Conservation (phyloP, 2,888 invertebrate genomes). For the Omphaloscelis lunosa region DNA sequence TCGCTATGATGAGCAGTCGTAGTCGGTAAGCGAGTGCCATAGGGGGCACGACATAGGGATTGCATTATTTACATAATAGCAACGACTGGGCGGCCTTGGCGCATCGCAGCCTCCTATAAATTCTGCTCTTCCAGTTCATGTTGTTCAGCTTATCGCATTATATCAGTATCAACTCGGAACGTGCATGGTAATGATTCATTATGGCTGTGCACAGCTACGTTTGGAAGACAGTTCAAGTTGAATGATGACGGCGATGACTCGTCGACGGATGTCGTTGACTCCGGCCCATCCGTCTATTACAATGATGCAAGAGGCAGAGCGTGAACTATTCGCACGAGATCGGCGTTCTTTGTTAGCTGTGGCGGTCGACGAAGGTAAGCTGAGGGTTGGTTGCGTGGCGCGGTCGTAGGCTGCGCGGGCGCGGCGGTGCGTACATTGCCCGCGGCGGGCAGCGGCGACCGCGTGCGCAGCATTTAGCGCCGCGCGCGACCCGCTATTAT, state of each 20-base stretch:
- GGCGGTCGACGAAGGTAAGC: constrained; percentile 47
- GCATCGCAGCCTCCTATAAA: constrained; percentile 72
- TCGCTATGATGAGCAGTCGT: constrained; percentile 55
- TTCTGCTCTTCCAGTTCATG: constrained; percentile 68
- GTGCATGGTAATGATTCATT: constrained; percentile 71
- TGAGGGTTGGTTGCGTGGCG: constrained; percentile 58
- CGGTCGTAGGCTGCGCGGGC: constrained; percentile 54
- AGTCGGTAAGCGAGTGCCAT: constrained; percentile 58
- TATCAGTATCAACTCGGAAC: constrained; percentile 65
- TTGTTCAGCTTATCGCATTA: constrained; percentile 69
- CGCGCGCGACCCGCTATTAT: constrained; percentile 80
- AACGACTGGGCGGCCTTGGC: constrained; percentile 84
- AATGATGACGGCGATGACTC: constrained; percentile 80
- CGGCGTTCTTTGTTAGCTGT: constrained; percentile 70
- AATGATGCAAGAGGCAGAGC: constrained; percentile 83
- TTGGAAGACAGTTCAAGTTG: constrained; percentile 75
- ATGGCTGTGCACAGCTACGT: constrained; percentile 60
- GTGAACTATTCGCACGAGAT: constrained; percentile 84
- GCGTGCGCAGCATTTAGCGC: constrained; percentile 72
- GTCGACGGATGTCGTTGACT: constrained; percentile 84
- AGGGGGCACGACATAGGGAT: constrained; percentile 71
- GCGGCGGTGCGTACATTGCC: constrained; percentile 70
- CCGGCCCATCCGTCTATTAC: constrained; percentile 76
- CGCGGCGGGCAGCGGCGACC: constrained; percentile 68
- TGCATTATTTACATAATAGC: constrained; percentile 87